Evolutionary conservation across 1,140 invertebrate species (phyloP), one percentile per base, ranked within the genome.

Genomic region (Drosophila lacteicornis): DNA sequence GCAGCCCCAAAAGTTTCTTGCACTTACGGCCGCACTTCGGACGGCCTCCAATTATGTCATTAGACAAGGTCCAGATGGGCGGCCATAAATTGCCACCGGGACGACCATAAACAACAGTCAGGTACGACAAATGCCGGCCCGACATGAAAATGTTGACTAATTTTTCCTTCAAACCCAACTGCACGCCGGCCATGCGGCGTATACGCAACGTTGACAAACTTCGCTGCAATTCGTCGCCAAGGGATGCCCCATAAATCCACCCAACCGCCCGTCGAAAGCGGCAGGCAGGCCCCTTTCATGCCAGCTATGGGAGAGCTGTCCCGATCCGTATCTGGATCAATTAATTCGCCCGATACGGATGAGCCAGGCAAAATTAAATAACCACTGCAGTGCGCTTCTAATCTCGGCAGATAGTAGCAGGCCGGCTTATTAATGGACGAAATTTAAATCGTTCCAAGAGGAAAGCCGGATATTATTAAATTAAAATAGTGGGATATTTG

Each of bases 81-180:
- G 50, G 66, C 67, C 67, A 71, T 83, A 87, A 87, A 87, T 86
- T 79, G 49, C 70, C 62, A 38, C 60, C 67, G 69, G 55, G 46
- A 19, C 42, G 42, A 53, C 63, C 60, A 75, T 87, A 87, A 87
- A 88, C 83, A 86, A 82, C 74, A 80, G 80, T 66, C 76, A 82
- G 76, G 71, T 75, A 42, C 66, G 62, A 86, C 83, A 83, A 85
- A 85, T 83, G 71, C 63, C 55, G 51, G 45, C 19, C 38, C 59
- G 70, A 76, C 75, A 76, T 66, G 80, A 83, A 87, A 87, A 86
- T 87, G 82, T 83, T 86, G 82, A 77, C 83, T 68, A 87, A 86
- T 86, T 87, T 87, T 82, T 87, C 74, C 38, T 51, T 49, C 50
- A 33, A 42, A 46, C 17, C 38, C 67, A 30, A 47, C 45, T 56